Percentiles rank a stretch among this genome's conserved stretches.
Conservation (phyloP, 2,888 invertebrate genomes). For the Ceratothoa steindachneri region DNA sequence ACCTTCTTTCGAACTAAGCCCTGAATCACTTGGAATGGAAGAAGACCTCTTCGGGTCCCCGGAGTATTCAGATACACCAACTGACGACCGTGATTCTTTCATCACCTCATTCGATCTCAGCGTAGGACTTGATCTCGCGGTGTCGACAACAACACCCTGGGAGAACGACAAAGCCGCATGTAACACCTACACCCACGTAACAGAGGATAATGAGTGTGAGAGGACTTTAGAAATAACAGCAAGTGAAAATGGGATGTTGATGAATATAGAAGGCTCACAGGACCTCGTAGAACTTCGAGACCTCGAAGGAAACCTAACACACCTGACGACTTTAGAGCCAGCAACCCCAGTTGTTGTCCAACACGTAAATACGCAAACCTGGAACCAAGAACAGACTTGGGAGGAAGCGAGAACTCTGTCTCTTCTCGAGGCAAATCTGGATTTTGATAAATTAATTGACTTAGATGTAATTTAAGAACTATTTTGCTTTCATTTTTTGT, state of each 20-base stretch:
- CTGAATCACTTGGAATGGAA: slow-evolving; percentile 41
- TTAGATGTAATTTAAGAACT: slow-evolving; percentile 24
- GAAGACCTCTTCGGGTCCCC: slow-evolving; percentile 46
- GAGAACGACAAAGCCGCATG: not conserved
- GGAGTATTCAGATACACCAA: slow-evolving; percentile 46
- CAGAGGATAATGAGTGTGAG: not conserved
- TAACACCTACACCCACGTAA: not conserved
- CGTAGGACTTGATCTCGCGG: slow-evolving; percentile 1
- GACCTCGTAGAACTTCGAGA: not conserved
- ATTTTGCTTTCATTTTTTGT: not conserved
- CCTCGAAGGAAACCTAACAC: slow-evolving; percentile 21
- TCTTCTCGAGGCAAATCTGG: slow-evolving; percentile 45
- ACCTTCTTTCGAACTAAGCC: slow-evolving; percentile 43
- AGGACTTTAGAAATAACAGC: not conserved
- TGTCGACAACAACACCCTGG: not conserved
- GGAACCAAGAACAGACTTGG: slow-evolving; percentile 43
- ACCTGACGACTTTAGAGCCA: slow-evolving; percentile 40
- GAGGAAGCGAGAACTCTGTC: slow-evolving; percentile 45
- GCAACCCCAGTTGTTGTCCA: slow-evolving; percentile 39
- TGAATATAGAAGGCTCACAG: slow-evolving; percentile 1
- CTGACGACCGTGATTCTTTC: slow-evolving; percentile 40
- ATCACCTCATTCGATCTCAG: slow-evolving; percentile 35
- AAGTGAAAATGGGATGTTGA: not conserved
- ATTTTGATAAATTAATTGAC: slow-evolving; percentile 47
- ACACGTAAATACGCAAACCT: slow-evolving; percentile 35